A percentile compares a stretch with the other conserved stretches of the same genome.
Evolutionary conservation across 2,797 vertebrate species (phyloP).

Genomic region (Pseudotriccus pelzelni): DNA sequence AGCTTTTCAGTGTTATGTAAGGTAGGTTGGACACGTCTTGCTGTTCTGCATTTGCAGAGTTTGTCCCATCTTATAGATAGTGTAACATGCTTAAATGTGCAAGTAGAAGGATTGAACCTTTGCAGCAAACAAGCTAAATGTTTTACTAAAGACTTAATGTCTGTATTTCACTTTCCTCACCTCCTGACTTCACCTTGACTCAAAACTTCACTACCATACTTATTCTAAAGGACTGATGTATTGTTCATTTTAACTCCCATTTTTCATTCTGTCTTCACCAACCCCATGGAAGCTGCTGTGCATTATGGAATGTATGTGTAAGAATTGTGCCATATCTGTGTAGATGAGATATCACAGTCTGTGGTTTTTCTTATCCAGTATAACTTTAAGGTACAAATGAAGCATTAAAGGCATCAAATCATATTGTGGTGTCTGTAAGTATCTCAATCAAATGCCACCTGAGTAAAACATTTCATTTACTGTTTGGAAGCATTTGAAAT

Average conservation of each 20-base stretch:
- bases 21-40: background rate
- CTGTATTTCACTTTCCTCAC: background rate
- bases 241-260: background rate
- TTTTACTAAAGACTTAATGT: background rate
- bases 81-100: background rate
- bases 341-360: background rate
- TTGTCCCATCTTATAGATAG: background rate
- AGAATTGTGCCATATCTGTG: background rate
- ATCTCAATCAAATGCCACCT: background rate
- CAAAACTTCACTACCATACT: background rate
- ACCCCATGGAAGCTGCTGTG: background rate
- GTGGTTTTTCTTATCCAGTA: background rate
- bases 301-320: background rate
- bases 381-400: background rate
- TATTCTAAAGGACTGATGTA: background rate
- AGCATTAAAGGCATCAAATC: background rate
- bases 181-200: background rate
- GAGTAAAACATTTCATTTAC: background rate
- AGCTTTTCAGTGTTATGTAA: background rate
- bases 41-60: background rate
- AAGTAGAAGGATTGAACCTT: background rate
- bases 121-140: background rate
- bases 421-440: background rate
- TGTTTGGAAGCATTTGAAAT: background rate
- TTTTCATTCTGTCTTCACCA: background rate